phyloP scores from a whole-genome alignment of 2,888 invertebrate species.

The Eupithecia inturbata region DNA sequence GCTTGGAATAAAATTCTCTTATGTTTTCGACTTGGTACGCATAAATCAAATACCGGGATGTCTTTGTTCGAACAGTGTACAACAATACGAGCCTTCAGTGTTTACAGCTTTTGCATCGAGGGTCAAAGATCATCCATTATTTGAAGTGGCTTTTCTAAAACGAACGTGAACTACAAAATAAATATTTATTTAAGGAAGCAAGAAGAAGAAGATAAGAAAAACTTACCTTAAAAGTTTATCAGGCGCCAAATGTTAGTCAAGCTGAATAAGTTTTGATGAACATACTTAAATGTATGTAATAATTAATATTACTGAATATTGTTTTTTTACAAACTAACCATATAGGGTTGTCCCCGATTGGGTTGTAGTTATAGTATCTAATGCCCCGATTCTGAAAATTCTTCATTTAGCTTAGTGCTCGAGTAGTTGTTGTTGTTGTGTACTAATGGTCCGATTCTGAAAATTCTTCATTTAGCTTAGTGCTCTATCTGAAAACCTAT shows the following conservation, averaged over 20 bases:
- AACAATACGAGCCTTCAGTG: neutral
- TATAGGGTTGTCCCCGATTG: too few relatives aligned
- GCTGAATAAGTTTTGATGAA: neutral
- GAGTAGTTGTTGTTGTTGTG: too few relatives aligned
- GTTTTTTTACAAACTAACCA: too few relatives aligned
- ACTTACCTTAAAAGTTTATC: neutral
- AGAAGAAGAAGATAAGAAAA: neutral
- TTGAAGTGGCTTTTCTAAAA: neutral
- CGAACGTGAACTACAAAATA: neutral
- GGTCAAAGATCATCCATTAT: neutral
- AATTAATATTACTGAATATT: too few relatives aligned
- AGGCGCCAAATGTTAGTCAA: neutral
- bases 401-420: neutral
- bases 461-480: too few relatives aligned
- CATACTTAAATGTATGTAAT: too few relatives aligned
- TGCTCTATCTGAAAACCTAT: neutral
- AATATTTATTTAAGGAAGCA: neutral
- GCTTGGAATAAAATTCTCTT: neutral
- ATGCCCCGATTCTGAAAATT: too few relatives aligned
- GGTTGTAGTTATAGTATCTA: too few relatives aligned
- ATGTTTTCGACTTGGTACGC: neutral
- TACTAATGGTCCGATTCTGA: too few relatives aligned
- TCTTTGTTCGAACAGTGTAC: neutral
- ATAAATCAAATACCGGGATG: neutral
- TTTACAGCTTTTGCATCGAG: slow-evolving; percentile 3